Percentiles rank a stretch among this genome's conserved stretches.
Conservation (phyloP, 2,888 invertebrate species). For the Thalpophila matura region DNA sequence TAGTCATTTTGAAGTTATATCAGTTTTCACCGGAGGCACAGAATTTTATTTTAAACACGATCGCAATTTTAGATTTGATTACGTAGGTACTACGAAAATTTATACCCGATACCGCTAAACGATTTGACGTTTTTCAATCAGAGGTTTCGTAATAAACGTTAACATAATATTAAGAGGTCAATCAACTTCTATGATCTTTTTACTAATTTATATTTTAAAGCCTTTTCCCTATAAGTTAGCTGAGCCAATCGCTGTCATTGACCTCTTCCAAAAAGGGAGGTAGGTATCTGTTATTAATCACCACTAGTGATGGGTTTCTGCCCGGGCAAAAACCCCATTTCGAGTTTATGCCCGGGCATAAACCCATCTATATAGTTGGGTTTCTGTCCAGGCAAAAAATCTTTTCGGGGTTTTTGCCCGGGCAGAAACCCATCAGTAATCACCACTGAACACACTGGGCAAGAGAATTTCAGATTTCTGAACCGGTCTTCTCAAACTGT, state of each 20-base stretch:
- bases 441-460: too few species aligned
- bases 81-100: slow-evolving; percentile 4
- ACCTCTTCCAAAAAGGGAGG: slow-evolving; percentile 15
- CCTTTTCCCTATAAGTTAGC: slow-evolving; percentile 13
- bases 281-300: background rate
- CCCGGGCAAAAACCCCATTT: too few species aligned
- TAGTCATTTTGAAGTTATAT: too few species aligned
- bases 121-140: slow-evolving; percentile 21
- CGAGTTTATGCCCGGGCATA: too few species aligned
- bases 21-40: too few species aligned
- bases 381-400: too few species aligned
- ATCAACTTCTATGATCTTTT: slow-evolving; percentile 43
- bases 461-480: too few species aligned
- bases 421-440: too few species aligned
- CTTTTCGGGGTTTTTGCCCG: background rate
- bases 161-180: slow-evolving; percentile 55
- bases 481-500: too few species aligned
- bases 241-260: slow-evolving; percentile 23
- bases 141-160: slow-evolving; percentile 31
- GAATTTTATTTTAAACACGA: too few species aligned
- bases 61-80: too few species aligned
- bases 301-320: background rate
- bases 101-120: slow-evolving; percentile 16
- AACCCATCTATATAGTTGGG: too few species aligned
- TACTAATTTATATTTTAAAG: slow-evolving; percentile 26